Evolutionary conservation across 2,797 vertebrate genomes (phyloP).

Genomic region (Myripristis jacobus): DNA sequence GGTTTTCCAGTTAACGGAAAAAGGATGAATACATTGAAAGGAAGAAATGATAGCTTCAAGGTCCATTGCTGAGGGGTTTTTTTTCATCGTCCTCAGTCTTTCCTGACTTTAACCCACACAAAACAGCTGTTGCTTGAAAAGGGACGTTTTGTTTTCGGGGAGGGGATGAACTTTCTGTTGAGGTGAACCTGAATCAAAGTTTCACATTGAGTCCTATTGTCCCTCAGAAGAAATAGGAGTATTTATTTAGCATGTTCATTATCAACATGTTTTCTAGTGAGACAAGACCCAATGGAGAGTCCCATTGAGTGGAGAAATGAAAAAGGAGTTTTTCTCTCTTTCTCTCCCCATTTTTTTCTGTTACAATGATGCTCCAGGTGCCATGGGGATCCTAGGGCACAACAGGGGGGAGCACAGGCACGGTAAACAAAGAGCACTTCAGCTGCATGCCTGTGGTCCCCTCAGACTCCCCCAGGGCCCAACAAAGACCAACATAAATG

Average conservation of each 20-base stretch:
- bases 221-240: conserved; percentile 78
- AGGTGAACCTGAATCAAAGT: conserved; percentile 83
- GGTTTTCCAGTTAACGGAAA: conserved; percentile 63
- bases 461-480: conserved; percentile 81
- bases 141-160: conserved; percentile 65
- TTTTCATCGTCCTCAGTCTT: conserved; percentile 74
- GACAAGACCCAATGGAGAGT: conserved; percentile 81
- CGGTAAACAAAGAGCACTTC: conserved; percentile 88
- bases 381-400: conserved; percentile 83
- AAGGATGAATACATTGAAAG: conserved; percentile 69
- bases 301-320: conserved; percentile 82
- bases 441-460: conserved; percentile 87
- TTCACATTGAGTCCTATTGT: conserved; percentile 85
- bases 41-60: conserved; percentile 71
- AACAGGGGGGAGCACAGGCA: conserved; percentile 82
- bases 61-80: conserved; percentile 60
- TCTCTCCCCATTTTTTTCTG: conserved; percentile 86
- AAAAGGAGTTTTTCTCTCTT: conserved; percentile 81
- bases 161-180: conserved; percentile 74
- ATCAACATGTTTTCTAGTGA: conserved; percentile 86
- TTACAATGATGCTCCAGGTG: conserved; percentile 91
- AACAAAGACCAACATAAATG: conserved; percentile 90
- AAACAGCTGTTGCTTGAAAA: conserved; percentile 86
- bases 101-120: conserved; percentile 85
- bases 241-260: conserved; percentile 89